phyloP scores from a whole-genome alignment of 2,888 invertebrate species.

The Leptinotarsa juncta region DNA sequence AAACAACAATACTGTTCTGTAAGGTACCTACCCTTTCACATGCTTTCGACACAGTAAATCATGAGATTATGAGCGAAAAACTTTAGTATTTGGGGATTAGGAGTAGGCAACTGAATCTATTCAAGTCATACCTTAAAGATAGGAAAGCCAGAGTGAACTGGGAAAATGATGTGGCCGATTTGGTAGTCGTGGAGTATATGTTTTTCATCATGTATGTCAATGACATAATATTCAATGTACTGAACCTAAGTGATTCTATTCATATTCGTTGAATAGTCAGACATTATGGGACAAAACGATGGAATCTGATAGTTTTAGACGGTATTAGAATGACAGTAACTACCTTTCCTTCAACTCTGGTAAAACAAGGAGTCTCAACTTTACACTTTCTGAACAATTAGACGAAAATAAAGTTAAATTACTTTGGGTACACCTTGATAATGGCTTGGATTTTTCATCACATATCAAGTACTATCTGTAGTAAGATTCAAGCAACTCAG shows the following conservation, averaged over 20 bases:
- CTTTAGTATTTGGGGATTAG: not conserved
- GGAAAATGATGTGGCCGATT: too few species aligned
- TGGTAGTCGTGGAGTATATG: too few species aligned
- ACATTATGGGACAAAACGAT: not conserved
- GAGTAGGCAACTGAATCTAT: not conserved
- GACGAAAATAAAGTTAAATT: too few species aligned
- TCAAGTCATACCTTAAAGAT: too few species aligned
- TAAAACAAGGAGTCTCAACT: not conserved
- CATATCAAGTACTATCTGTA: not conserved
- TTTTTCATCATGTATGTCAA: not conserved
- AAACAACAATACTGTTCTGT: not conserved
- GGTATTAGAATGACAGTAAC: not conserved
- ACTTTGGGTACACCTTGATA: not conserved
- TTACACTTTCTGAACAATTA: not conserved
- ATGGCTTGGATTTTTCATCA: not conserved
- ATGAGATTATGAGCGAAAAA: not conserved
- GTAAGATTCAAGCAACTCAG: not conserved
- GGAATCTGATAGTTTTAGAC: not conserved
- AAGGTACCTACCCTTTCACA: not conserved
- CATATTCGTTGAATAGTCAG: not conserved
- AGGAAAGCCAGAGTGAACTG: too few species aligned
- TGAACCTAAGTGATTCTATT: not conserved
- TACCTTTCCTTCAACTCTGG: not conserved
- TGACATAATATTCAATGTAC: not conserved
- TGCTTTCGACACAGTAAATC: not conserved